Evolutionary conservation across 2,888 invertebrate genomes (phyloP).

Genomic region (Lasioglossum villosulum): DNA sequence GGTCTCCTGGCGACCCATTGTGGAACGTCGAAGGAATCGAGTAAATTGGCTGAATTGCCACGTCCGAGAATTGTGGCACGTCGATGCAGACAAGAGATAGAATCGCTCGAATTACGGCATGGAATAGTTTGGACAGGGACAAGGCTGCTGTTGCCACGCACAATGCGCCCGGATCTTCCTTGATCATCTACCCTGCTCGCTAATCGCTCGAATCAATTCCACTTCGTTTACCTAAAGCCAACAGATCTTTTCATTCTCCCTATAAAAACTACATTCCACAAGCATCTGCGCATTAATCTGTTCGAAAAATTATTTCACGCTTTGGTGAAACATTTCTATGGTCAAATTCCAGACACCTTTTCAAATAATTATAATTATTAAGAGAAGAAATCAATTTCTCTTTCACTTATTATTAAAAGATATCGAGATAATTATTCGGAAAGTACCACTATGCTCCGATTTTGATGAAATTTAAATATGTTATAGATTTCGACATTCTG

Average conservation of each 20-base stretch:
- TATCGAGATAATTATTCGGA: too few species aligned
- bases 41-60: conserved; percentile 79
- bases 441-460: too few species aligned
- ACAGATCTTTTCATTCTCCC: background rate
- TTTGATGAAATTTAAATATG: too few species aligned
- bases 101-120: conserved; percentile 54
- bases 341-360: too few species aligned
- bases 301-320: background rate
- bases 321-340: background rate
- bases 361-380: background rate
- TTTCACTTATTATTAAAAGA: background rate
- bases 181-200: background rate
- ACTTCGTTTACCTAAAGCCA: background rate
- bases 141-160: conserved; percentile 30
- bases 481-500: too few species aligned
- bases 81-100: conserved; percentile 66
- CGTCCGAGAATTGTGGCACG: conserved; percentile 69
- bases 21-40: conserved; percentile 72
- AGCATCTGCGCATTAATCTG: background rate
- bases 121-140: conserved; percentile 39
- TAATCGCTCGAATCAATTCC: conserved; percentile 3
- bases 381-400: too few species aligned
- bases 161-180: conserved; percentile 51
- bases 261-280: background rate
- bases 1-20: conserved; percentile 63